A percentile compares a stretch with the other conserved stretches of the same genome.
Conservation (phyloP, 2,797 vertebrate species). For the Syngnathus rostellatus region DNA sequence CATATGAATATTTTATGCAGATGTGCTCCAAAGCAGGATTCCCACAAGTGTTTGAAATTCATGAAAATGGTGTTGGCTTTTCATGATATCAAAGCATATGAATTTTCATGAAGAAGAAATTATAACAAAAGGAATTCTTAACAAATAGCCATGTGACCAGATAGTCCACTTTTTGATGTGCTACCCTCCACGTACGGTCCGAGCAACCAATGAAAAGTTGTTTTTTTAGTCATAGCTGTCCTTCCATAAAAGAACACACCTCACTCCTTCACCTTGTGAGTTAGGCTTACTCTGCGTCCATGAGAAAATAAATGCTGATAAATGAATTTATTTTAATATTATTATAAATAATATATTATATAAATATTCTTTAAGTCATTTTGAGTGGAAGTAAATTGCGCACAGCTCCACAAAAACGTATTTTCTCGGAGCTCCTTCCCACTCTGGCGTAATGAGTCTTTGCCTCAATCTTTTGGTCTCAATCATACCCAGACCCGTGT, state of each 20-base stretch:
- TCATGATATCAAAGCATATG: background rate
- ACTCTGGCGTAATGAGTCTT: background rate
- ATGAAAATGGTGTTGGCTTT: constrained; percentile 1
- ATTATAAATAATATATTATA: too few relatives aligned
- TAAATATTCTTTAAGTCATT: background rate
- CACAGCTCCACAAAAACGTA: too few relatives aligned
- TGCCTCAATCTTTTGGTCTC: background rate
- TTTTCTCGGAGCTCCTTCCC: background rate
- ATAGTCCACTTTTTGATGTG: background rate
- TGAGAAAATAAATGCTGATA: too few relatives aligned
- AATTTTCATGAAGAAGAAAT: background rate
- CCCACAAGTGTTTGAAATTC: constrained; percentile 1
- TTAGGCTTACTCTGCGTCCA: too few relatives aligned
- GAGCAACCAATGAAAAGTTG: constrained; percentile 17
- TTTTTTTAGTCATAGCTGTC: background rate
- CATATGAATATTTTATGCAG: constrained; percentile 4
- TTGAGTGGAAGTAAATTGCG: too few relatives aligned
- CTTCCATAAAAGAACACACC: too few relatives aligned
- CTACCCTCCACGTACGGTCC: background rate
- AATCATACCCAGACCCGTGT: constrained; percentile 27
- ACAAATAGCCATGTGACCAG: background rate
- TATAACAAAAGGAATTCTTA: background rate
- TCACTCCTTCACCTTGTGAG: too few relatives aligned
- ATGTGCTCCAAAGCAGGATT: background rate
- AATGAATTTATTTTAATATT: too few relatives aligned